These are phyloP conservation scores for Pantherophis vulpinus DNA, from an alignment of 2,797 vertebrate genomes.

Conservation along the genomic window DNA sequence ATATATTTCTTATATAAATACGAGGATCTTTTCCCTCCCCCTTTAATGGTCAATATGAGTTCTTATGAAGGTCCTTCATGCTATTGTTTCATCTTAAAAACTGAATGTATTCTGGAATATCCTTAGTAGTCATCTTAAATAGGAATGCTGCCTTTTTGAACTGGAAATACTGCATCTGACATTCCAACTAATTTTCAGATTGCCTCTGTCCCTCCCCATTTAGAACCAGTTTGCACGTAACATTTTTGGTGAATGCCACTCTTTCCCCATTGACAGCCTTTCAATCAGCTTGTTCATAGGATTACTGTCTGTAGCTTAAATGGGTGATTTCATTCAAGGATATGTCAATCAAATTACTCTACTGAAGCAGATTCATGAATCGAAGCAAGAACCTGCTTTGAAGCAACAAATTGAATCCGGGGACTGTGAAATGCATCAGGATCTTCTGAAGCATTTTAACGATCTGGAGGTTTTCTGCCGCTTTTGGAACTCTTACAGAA, in stretches of 20 bases:
- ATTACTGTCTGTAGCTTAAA: neutral
- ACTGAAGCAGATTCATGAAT: neutral
- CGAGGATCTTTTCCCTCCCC: constrained; percentile 13
- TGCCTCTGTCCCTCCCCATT: neutral
- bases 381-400: neutral
- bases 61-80: constrained; percentile 12
- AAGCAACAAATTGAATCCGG: neutral
- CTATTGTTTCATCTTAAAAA: neutral
- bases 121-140: neutral
- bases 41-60: constrained; percentile 35
- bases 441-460: neutral
- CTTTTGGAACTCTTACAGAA: neutral
- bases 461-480: neutral
- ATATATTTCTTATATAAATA: neutral
- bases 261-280: neutral
- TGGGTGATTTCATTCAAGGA: neutral
- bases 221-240: neutral
- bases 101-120: neutral
- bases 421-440: neutral
- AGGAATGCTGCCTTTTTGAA: neutral
- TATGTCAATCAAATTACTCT: neutral
- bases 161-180: neutral
- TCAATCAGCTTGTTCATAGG: neutral
- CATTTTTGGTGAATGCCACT: neutral
- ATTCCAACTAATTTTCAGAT: neutral